phyloP scores from a whole-genome alignment of 2,113 vertebrate species.

The Lepisosteus oculatus region DNA sequence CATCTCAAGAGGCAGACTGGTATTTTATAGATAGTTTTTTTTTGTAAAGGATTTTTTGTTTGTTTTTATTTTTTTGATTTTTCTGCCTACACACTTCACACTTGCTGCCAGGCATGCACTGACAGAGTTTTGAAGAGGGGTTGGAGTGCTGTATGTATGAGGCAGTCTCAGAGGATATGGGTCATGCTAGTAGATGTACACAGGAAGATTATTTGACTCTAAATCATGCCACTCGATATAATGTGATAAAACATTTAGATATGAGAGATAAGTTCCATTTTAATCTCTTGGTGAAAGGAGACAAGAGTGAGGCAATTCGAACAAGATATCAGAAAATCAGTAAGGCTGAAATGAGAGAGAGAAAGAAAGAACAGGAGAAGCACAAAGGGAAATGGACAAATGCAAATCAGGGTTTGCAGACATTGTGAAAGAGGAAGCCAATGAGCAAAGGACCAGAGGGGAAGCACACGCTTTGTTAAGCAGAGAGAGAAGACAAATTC shows the following conservation, averaged over 20 bases:
- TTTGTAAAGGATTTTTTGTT: constrained; percentile 23
- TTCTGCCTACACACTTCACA: constrained; percentile 71
- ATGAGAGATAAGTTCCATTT: constrained; percentile 99
- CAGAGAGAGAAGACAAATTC: constrained; percentile 36
- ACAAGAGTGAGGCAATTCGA: constrained; percentile 59
- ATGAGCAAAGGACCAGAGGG: constrained; percentile 39
- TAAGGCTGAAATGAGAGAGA: constrained; percentile 40
- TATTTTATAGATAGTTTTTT: constrained; percentile 55
- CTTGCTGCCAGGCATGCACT: constrained; percentile 77
- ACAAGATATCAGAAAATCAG: constrained; percentile 48
- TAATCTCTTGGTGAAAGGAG: constrained; percentile 68
- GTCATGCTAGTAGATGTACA: constrained; percentile 99
- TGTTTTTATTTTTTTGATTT: constrained; percentile 36
- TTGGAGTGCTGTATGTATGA: constrained; percentile 78
- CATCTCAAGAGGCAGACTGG: constrained; percentile 40
- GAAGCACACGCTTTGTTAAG: constrained; percentile 23
- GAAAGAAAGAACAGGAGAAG: constrained; percentile 35
- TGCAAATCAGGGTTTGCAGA: constrained; percentile 44
- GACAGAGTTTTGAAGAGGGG: constrained; percentile 62
- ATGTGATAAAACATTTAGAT: constrained; percentile 99
- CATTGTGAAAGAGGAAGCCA: constrained; percentile 59
- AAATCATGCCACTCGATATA: constrained; percentile 99
- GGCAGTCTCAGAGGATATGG: constrained; percentile 89
- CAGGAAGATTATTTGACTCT: constrained; percentile 99
- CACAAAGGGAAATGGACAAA: constrained; percentile 32